Evolutionary conservation across 1,140 invertebrate genomes (phyloP).

Genomic region (Dysdera silvatica): DNA sequence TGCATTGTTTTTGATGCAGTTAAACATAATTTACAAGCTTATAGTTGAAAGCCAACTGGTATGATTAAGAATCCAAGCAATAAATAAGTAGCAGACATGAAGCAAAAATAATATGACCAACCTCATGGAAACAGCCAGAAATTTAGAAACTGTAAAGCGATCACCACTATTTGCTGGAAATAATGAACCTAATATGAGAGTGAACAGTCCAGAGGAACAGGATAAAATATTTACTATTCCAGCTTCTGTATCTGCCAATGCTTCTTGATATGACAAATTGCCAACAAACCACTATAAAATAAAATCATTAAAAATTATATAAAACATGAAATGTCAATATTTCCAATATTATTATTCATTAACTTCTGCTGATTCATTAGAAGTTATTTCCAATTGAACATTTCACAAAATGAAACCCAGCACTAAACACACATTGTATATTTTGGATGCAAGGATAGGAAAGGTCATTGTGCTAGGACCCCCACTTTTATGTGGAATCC

Average conservation of each 20-base stretch:
- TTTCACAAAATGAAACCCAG: too few relatives aligned
- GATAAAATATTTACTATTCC: slow-evolving; percentile 70
- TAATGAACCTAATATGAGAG: slow-evolving; percentile 65
- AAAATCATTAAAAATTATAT: neutral
- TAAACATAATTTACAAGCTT: too few relatives aligned
- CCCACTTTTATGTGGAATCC: too few relatives aligned
- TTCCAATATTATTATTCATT: neutral
- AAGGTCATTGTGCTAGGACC: too few relatives aligned
- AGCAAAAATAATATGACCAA: too few relatives aligned
- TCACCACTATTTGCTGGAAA: slow-evolving; percentile 69
- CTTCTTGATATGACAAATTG: slow-evolving; percentile 72
- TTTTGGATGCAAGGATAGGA: too few relatives aligned
- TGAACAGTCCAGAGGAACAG: slow-evolving; percentile 74
- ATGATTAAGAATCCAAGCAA: too few relatives aligned
- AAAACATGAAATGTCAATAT: neutral
- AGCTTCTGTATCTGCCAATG: slow-evolving; percentile 62
- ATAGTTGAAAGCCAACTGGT: too few relatives aligned
- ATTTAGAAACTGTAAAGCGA: slow-evolving; percentile 67
- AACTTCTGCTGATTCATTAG: neutral
- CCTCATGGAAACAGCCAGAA: slow-evolving; percentile 62
- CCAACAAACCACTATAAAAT: slow-evolving; percentile 60
- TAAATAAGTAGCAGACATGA: too few relatives aligned
- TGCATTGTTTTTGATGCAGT: too few relatives aligned
- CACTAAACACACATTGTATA: too few relatives aligned
- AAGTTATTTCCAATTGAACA: too few relatives aligned